phyloP scores from a whole-genome alignment of 2,888 invertebrate species.

The Pollenia angustigena region DNA sequence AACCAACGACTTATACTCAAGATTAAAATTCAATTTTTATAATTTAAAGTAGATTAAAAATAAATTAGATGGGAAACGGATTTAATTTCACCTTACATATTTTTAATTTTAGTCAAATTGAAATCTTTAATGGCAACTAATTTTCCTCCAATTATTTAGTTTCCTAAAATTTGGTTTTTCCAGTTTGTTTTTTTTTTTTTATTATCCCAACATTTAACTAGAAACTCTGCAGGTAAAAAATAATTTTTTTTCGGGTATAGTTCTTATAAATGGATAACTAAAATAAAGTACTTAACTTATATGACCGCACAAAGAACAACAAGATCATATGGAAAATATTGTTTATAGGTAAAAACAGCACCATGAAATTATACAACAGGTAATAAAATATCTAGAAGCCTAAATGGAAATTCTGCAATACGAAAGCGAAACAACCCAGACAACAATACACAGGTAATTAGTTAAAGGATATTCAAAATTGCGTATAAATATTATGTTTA shows the following conservation, averaged over 20 bases:
- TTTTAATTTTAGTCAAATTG: too few relatives aligned
- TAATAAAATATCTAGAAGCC: not conserved
- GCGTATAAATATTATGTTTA: not conserved
- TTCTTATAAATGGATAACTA: slow-evolving; percentile 3
- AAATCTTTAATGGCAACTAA: too few relatives aligned
- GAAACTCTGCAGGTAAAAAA: too few relatives aligned
- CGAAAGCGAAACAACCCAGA: not conserved
- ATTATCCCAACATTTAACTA: too few relatives aligned
- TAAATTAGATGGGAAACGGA: too few relatives aligned
- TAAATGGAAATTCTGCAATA: not conserved
- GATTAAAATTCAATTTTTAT: too few relatives aligned
- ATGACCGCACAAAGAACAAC: not conserved
- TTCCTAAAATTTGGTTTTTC: too few relatives aligned
- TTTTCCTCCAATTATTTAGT: too few relatives aligned
- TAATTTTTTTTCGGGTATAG: not conserved
- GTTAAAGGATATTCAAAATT: not conserved
- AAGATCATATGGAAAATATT: not conserved
- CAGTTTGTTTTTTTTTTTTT: too few relatives aligned
- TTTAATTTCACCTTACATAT: too few relatives aligned
- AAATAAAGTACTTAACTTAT: slow-evolving; percentile 5
- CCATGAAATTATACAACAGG: not conserved
- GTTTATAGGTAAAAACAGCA: not conserved
- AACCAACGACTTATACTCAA: too few relatives aligned
- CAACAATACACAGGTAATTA: not conserved
- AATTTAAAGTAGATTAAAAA: too few relatives aligned